Percentiles rank a stretch among this genome's conserved stretches.
Evolutionary conservation across 2,888 invertebrate genomes (phyloP).

Genomic region (Tenthredo amoena): DNA sequence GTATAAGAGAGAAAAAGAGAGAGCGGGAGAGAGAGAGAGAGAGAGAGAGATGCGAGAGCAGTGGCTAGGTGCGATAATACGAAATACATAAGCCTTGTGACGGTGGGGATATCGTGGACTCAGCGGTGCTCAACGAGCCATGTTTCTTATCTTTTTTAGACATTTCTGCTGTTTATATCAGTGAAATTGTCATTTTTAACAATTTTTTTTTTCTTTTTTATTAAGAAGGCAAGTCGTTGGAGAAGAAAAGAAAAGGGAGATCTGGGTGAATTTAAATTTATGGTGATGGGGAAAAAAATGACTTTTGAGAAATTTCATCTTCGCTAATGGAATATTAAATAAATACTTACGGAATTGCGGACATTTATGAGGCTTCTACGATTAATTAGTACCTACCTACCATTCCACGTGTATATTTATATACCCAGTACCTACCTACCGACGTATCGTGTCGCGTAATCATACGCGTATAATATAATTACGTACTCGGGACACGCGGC

Average conservation of each 20-base stretch:
- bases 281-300: background rate
- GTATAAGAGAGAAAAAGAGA: background rate
- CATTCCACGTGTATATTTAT: background rate
- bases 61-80: conserved; percentile 42
- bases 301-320: background rate
- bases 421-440: background rate
- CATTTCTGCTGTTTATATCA: background rate
- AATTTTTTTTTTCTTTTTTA: background rate
- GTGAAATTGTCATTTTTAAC: background rate
- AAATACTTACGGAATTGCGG: background rate
- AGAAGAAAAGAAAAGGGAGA: background rate
- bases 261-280: background rate
- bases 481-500: background rate
- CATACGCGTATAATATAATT: conserved; percentile 12
- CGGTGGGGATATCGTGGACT: conserved; percentile 1
- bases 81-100: background rate
- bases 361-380: background rate
- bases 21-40: background rate
- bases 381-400: background rate
- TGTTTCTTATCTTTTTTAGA: background rate
- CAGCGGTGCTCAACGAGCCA: conserved; percentile 14
- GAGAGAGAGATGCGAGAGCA: conserved; percentile 19
- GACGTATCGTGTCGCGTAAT: background rate
- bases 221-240: too few species aligned
- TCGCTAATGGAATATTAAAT: background rate